These are phyloP conservation scores for Callinectes sapidus DNA, from an alignment of 2,888 invertebrate species.

Conservation along the genomic window DNA sequence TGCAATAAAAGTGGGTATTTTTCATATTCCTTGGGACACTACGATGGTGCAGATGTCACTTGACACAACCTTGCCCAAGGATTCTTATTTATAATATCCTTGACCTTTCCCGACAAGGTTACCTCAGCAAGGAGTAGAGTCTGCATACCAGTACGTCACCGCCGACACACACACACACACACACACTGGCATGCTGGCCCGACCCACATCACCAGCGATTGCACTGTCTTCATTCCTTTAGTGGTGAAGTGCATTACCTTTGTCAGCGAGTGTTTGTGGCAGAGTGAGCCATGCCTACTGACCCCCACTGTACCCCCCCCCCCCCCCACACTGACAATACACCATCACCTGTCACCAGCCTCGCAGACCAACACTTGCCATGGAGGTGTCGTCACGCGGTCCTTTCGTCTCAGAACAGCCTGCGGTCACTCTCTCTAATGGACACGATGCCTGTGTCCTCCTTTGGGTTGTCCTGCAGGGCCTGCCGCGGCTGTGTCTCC, in stretches of 20 bases:
- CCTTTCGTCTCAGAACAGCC: slow-evolving; percentile 24
- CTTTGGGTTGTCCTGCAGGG: not conserved
- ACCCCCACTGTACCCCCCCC: not conserved
- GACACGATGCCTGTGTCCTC: not conserved
- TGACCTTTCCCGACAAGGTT: too few species aligned
- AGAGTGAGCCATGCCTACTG: not conserved
- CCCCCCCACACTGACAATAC: not conserved
- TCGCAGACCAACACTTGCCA: not conserved
- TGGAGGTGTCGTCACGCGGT: not conserved
- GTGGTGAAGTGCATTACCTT: not conserved
- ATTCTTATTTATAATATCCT: too few species aligned
- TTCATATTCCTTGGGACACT: not conserved
- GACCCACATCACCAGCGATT: not conserved
- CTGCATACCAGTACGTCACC: not conserved
- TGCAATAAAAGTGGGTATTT: not conserved
- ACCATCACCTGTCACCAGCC: not conserved
- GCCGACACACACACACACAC: not conserved
- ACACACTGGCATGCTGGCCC: not conserved
- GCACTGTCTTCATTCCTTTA: too few species aligned
- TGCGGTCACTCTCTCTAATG: slow-evolving; percentile 37
- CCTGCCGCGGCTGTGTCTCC: not conserved
- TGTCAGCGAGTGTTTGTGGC: not conserved
- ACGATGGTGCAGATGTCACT: not conserved
- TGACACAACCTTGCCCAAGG: too few species aligned
- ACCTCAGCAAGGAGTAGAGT: not conserved